Conservation (phyloP, 2,888 invertebrate species). For the Stramonita haemastoma region DNA sequence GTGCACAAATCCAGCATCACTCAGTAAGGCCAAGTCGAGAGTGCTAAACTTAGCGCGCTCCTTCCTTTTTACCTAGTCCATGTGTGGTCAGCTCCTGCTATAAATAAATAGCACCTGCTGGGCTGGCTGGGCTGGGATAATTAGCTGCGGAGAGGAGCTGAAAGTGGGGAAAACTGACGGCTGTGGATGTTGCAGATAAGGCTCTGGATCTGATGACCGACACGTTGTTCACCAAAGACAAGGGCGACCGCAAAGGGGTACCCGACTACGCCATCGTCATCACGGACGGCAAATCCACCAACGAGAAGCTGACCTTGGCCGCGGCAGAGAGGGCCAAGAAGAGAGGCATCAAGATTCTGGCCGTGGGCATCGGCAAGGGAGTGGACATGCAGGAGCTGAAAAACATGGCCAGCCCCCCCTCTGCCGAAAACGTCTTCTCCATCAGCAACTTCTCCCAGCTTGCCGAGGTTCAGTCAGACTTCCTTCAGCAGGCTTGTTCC, state of each 20-base stretch:
- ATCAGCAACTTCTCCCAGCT: background rate
- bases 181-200: too few relatives aligned
- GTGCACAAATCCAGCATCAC: too few relatives aligned
- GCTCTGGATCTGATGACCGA: background rate
- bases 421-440: background rate
- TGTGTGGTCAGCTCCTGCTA: too few relatives aligned
- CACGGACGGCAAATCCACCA: background rate
- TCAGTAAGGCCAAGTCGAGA: too few relatives aligned
- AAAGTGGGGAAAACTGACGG: too few relatives aligned
- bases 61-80: too few relatives aligned
- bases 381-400: background rate
- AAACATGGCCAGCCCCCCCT: background rate
- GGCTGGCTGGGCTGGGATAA: too few relatives aligned
- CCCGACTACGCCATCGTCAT: slow-evolving; percentile 13
- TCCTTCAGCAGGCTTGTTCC: background rate
- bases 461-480: background rate
- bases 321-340: background rate
- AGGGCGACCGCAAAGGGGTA: background rate
- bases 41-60: too few relatives aligned
- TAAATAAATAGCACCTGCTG: too few relatives aligned
- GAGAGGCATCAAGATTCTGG: background rate
- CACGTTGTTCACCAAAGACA: background rate
- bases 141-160: too few relatives aligned
- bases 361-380: background rate
- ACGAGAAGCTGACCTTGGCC: background rate